Evolutionary conservation across 2,113 vertebrate species (phyloP).

Genomic region (Pygoscelis antarcticus): DNA sequence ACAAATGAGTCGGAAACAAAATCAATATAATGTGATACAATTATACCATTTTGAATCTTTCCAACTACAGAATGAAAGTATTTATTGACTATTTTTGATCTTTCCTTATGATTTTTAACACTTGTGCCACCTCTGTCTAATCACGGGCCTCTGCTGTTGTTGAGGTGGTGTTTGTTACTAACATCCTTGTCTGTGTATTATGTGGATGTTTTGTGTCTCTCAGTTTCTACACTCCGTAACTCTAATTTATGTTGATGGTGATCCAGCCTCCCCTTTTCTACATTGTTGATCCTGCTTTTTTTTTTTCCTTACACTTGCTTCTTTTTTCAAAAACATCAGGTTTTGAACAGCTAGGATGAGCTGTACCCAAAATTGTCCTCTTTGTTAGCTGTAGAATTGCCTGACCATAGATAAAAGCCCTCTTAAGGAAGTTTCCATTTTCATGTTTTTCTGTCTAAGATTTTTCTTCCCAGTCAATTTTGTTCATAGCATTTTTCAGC

Average conservation of each 20-base stretch:
- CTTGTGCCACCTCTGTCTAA: not conserved
- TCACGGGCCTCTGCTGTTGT: not conserved
- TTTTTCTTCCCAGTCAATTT: not conserved
- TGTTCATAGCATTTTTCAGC: not conserved
- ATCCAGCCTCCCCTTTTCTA: not conserved
- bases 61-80: constrained; percentile 46
- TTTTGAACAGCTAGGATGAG: not conserved
- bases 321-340: not conserved
- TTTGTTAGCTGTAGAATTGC: not conserved
- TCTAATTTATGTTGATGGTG: not conserved
- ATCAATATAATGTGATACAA: constrained; percentile 55
- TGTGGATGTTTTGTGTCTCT: not conserved
- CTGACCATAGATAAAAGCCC: not conserved
- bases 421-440: not conserved
- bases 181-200: not conserved
- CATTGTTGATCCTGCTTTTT: not conserved
- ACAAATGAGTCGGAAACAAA: constrained; percentile 53
- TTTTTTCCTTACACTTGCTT: not conserved
- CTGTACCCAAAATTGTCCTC: not conserved
- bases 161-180: not conserved
- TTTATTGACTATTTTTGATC: constrained; percentile 49
- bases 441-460: not conserved
- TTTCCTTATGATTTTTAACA: not conserved
- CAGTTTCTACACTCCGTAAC: not conserved
- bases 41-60: constrained; percentile 55